These are phyloP conservation scores for Micropoecilia bifurca DNA, from an alignment of 2,797 vertebrate genomes.

Conservation along the genomic window DNA sequence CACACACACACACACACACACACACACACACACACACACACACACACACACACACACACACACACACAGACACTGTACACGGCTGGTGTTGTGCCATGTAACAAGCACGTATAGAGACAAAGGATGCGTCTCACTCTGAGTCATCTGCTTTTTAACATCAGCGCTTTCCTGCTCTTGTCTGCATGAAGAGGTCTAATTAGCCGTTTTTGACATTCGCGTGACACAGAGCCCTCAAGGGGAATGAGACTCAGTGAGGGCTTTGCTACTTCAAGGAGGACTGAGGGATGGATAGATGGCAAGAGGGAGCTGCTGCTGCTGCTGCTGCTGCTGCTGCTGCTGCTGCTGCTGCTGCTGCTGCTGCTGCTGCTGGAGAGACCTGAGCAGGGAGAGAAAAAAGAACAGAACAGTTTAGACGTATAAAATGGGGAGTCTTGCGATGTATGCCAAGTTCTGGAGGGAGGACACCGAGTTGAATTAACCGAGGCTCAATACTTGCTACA, in stretches of 20 bases:
- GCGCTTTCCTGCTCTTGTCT: conserved; percentile 55
- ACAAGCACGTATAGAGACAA: conserved; percentile 22
- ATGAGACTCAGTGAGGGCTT: conserved; percentile 64
- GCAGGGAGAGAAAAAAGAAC: conserved; percentile 43
- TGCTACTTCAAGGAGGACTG: conserved; percentile 74
- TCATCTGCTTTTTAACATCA: conserved; percentile 71
- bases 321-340: too few relatives aligned
- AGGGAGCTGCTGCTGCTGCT: conserved; percentile 17
- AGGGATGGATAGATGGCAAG: conserved; percentile 55
- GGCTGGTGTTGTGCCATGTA: conserved; percentile 22
- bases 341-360: not conserved
- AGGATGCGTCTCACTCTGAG: conserved; percentile 55
- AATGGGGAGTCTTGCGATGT: conserved; percentile 48
- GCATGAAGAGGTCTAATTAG: conserved; percentile 82
- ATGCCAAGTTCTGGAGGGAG: conserved; percentile 34
- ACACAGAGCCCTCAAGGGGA: conserved; percentile 75
- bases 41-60: too few relatives aligned
- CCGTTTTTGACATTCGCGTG: conserved; percentile 80
- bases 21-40: too few relatives aligned
- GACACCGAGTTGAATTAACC: not conserved
- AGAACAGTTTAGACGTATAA: conserved; percentile 53
- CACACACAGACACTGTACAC: not conserved
- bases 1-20: not conserved
- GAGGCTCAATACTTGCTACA: not conserved
- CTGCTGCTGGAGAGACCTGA: conserved; percentile 40